Evolutionary conservation across 1,140 invertebrate genomes (phyloP), one percentile per base, ranked within the genome.

Genomic region (Leptinotarsa lineolata): DNA sequence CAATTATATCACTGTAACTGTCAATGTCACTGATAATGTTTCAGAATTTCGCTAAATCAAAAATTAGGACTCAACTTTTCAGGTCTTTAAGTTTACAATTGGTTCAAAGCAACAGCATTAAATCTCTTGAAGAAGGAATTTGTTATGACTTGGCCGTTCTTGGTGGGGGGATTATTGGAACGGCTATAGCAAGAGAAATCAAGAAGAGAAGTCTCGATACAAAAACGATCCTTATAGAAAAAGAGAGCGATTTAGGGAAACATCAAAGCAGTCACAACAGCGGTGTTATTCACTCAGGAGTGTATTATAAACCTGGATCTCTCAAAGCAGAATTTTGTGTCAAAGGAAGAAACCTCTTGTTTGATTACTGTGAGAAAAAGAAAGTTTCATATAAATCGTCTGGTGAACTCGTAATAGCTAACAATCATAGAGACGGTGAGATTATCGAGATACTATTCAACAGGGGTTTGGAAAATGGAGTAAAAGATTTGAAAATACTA

Each of bases 201-300:
- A 85, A 92, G 22, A 80, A 90, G 16, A 86, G 92, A 66, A 91
- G 96, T 86, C 94, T 94, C 58, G 82, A 88, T 12, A 84, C 99
- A 20, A 93, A 92, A 81, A 90, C 98, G 79, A 94, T 92, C 48
- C 86, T 99, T 13, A 81, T 99, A 39, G 98, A 99, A 86, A 99
- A 99, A 86, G 98, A 99, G 87, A 85, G 87, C 22, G 81, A 86
- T 64, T 84, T 99, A 77, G 97, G 95, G 3, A 86, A 85, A 72
- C 98, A 99, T 87, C 98, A 99, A 87, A 98, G 93, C 83, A 96
- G 96, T 0, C 94, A 98, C 81, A 99, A 99, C 83, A 94, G 92
- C 84, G 95, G 94, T 13, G 88, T 88, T 4, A 84, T 89, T 44
- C 88, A 90, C 78, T 86, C 86, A 20, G 85, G 85, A 6, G 97